phyloP scores from a whole-genome alignment of 2,113 vertebrate genomes.

The Platysternon megacephalum region DNA sequence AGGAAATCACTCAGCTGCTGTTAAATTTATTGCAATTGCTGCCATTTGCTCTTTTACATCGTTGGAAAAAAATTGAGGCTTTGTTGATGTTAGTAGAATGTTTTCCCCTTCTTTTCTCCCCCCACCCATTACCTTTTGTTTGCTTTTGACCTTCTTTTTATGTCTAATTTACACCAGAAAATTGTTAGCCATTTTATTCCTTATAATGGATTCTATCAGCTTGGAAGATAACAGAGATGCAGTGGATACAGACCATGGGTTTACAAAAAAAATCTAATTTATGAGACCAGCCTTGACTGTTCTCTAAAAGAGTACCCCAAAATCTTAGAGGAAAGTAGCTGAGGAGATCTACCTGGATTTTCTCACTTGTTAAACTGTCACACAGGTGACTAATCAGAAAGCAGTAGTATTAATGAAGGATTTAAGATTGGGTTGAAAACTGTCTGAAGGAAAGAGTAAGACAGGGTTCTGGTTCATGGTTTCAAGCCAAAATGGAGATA shows the following conservation, averaged over 20 bases:
- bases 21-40: background rate
- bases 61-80: background rate
- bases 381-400: background rate
- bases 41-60: background rate
- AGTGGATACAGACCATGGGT: background rate
- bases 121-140: background rate
- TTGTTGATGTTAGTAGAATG: background rate
- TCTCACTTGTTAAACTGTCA: background rate
- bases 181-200: background rate
- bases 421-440: slow-evolving; percentile 5
- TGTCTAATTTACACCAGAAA: slow-evolving; percentile 13
- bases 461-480: background rate
- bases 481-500: background rate
- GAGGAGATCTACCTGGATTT: background rate
- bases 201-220: background rate
- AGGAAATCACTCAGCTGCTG: background rate
- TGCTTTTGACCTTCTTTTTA: background rate
- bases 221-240: background rate
- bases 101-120: background rate
- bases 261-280: background rate
- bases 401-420: background rate
- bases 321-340: background rate
- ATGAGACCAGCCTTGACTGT: background rate
- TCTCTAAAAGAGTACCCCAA: background rate
- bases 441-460: background rate